These are phyloP conservation scores for Mythimna loreyi DNA, from an alignment of 2,888 invertebrate species.

Conservation along the genomic window DNA sequence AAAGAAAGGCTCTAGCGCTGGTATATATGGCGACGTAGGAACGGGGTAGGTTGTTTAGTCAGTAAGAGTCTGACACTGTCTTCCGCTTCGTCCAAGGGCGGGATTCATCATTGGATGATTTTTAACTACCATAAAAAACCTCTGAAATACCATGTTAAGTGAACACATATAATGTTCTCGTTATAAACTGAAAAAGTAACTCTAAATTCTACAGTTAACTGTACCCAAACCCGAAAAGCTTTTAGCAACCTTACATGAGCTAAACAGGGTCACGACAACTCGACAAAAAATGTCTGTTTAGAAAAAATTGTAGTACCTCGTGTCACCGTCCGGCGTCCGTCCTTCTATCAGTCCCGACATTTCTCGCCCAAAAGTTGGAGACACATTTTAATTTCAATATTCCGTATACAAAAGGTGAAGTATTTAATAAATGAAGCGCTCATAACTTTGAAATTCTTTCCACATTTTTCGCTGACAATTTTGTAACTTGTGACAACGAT, in stretches of 20 bases:
- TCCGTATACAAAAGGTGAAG: slow-evolving; percentile 44
- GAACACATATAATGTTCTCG: background rate
- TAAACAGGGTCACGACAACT: slow-evolving; percentile 5
- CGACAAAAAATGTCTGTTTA: background rate
- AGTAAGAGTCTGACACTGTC: too few relatives aligned
- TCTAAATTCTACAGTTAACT: background rate
- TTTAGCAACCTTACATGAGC: background rate
- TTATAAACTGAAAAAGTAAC: background rate
- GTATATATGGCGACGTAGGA: too few relatives aligned
- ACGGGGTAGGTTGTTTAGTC: too few relatives aligned
- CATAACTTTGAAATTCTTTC: slow-evolving; percentile 50
- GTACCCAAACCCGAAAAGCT: background rate
- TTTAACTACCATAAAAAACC: too few relatives aligned
- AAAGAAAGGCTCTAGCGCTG: too few relatives aligned
- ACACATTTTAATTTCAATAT: slow-evolving; percentile 56
- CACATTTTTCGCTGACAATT: slow-evolving; percentile 29
- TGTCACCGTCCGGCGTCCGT: background rate
- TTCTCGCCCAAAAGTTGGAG: slow-evolving; percentile 42
- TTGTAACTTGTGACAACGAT: slow-evolving; percentile 28
- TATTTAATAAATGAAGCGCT: slow-evolving; percentile 55
- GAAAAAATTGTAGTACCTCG: slow-evolving; percentile 11
- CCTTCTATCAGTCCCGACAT: slow-evolving; percentile 15
- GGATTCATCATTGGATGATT: too few relatives aligned
- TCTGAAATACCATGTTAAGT: background rate
- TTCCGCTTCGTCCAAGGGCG: too few relatives aligned